Percentiles rank a stretch among this genome's conserved stretches.
These are phyloP conservation scores for Lycopodina hypogea DNA, from an alignment of 37 sponge, comb jelly and placozoan genomes.

Conservation along the genomic window DNA sequence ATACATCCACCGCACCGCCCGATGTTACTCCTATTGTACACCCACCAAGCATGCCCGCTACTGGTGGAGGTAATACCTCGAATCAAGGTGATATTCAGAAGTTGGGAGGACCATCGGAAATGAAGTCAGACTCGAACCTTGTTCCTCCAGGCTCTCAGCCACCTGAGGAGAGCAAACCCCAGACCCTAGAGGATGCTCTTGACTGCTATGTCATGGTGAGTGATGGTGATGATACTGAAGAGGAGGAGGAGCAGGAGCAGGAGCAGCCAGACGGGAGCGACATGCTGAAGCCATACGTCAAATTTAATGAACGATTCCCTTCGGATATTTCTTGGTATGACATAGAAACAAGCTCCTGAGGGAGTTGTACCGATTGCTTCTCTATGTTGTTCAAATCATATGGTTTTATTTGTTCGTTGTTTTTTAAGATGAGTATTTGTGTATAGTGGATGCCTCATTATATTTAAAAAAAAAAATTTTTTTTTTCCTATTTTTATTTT, in stretches of 20 bases:
- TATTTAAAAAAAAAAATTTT: not conserved
- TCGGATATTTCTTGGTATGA: slow-evolving; percentile 29
- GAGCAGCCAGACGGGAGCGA: slow-evolving; percentile 34
- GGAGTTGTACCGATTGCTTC: no score
- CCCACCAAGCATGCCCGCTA: no score
- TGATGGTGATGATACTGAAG: not conserved
- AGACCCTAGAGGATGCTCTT: not conserved
- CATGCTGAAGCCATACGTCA: slow-evolving; percentile 29
- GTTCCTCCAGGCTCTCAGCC: no score
- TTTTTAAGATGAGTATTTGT: not conserved
- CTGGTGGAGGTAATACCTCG: no score
- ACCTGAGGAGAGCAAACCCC: not conserved
- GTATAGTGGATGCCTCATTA: not conserved
- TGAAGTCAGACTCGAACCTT: no score
- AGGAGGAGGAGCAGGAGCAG: slow-evolving; percentile 6
- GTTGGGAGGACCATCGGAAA: no score
- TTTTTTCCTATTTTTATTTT: no score
- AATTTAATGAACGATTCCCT: slow-evolving; percentile 18
- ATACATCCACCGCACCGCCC: no score
- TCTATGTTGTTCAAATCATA: not conserved
- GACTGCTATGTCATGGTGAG: not conserved
- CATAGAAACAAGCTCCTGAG: slow-evolving; percentile 1
- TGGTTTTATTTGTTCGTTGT: not conserved
- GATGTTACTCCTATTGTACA: no score
- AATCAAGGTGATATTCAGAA: no score